phyloP scores from a whole-genome alignment of 2,888 invertebrate species.

The Fabriciana adippe region DNA sequence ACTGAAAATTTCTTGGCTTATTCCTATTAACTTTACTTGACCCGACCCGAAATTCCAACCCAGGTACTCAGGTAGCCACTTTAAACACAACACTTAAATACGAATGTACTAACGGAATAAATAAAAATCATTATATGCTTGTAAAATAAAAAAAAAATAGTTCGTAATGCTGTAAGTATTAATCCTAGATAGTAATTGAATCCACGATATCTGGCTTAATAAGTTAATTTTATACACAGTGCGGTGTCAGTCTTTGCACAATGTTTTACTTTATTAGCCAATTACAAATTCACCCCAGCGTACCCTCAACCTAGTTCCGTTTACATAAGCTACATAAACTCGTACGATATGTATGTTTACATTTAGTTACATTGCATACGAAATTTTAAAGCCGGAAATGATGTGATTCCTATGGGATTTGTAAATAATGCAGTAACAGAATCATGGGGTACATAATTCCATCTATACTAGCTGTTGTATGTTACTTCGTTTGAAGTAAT shows the following conservation, averaged over 20 bases:
- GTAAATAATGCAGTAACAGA: background rate
- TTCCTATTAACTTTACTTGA: too few relatives aligned
- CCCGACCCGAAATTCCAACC: too few relatives aligned
- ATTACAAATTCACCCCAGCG: slow-evolving; percentile 20
- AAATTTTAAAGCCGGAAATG: slow-evolving; percentile 8
- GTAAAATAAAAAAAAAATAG: too few relatives aligned
- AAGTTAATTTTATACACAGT: background rate
- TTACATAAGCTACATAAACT: slow-evolving; percentile 14
- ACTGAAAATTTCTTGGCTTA: too few relatives aligned
- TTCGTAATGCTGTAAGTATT: too few relatives aligned
- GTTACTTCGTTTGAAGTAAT: background rate
- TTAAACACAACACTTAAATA: too few relatives aligned
- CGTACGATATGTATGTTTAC: slow-evolving; percentile 1
- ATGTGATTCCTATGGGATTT: background rate
- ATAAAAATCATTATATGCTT: too few relatives aligned
- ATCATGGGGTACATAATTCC: background rate
- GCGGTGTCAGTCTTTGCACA: slow-evolving; percentile 3
- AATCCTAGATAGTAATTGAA: slow-evolving; percentile 3
- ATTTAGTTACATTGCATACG: background rate
- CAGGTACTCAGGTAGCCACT: too few relatives aligned
- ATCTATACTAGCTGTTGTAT: background rate
- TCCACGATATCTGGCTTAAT: background rate
- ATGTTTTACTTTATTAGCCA: slow-evolving; percentile 19
- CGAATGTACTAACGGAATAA: too few relatives aligned
- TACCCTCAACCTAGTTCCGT: slow-evolving; percentile 22